Conservation (phyloP, 2,888 invertebrate genomes). For the Pseudoips prasinana region DNA sequence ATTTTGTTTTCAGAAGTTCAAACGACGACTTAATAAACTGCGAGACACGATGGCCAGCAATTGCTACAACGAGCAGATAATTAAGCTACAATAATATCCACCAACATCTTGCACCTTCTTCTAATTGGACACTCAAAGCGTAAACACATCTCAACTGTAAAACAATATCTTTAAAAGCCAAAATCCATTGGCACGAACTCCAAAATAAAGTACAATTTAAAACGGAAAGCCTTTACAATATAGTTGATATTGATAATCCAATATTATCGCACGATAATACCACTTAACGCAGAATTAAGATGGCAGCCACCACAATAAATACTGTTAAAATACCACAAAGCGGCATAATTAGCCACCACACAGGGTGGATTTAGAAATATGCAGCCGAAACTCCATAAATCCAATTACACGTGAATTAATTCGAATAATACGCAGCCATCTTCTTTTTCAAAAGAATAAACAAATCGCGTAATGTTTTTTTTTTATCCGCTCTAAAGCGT, state of each 20-base stretch:
- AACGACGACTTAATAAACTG: not conserved
- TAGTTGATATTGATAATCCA: slow-evolving; percentile 40
- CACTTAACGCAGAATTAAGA: slow-evolving; percentile 53
- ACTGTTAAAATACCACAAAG: slow-evolving; percentile 58
- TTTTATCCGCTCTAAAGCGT: slow-evolving; percentile 31
- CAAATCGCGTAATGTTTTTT: slow-evolving; percentile 30
- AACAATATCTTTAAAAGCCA: slow-evolving; percentile 4
- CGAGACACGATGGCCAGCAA: slow-evolving; percentile 13
- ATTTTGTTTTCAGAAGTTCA: no score
- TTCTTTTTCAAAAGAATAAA: slow-evolving; percentile 28
- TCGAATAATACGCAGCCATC: slow-evolving; percentile 48
- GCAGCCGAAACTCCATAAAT: slow-evolving; percentile 58
- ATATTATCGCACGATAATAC: slow-evolving; percentile 40
- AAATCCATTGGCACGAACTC: not conserved
- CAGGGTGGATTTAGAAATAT: slow-evolving; percentile 53
- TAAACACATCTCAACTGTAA: slow-evolving; percentile 9
- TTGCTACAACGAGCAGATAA: slow-evolving; percentile 25
- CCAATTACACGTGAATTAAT: slow-evolving; percentile 72
- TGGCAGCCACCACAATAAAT: slow-evolving; percentile 53
- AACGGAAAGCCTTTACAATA: slow-evolving; percentile 4
- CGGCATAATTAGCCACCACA: slow-evolving; percentile 67
- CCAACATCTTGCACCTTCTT: slow-evolving; percentile 14
- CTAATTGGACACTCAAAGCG: slow-evolving; percentile 14
- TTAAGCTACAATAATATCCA: slow-evolving; percentile 3
- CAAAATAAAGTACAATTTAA: slow-evolving; percentile 6